Base-by-base conservation (phyloP, 2,113 vertebrate species). In the Otis tarda region DNA sequence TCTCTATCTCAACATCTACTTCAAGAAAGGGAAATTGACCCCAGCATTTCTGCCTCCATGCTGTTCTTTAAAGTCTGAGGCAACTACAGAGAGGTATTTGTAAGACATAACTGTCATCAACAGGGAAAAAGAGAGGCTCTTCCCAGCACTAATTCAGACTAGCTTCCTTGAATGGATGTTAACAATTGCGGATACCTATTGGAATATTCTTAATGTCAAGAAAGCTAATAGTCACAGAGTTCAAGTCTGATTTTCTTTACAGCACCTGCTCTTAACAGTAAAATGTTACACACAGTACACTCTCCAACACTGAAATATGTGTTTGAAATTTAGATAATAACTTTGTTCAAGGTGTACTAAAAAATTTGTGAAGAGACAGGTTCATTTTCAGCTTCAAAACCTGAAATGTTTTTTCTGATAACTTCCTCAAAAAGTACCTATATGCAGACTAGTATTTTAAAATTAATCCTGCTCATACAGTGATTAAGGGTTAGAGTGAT, bases 381-480 rank as follows among this genome's bases (percentile, higher is more conserved):
- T 50, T 89, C 8, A 97, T 80, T 97, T 98, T 97, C 97, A 94
- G 95, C 91, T 96, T 97, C 87, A 97, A 98, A 98, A 95, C 11
- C 22, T 63, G 95, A 90, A 92, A n/a, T 41, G 12, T 28, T 70
- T 56, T 97, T 98, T 96, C 68, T 95, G 92, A 97, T 93, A 97
- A 89, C 90, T 97, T 98, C 88, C 98, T 98, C 95, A 98, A 84
- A 97, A 97, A 95, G 64, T 94, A 96, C 83, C 96, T 93, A 85
- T 65, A 87, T 80, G 45, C 27, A 91, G 92, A 88, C 80, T 49
- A 94, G 94, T 94, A 98, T 95, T 94, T 95, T 75, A 67, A 98
- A 98, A 98, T 97, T 96, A 98, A 97, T 98, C 76, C 89, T 89
- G 94, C 97, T 97, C 97, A 98, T 98, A 98, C 83, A 97, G 69